Base-by-base conservation (phyloP, 2,797 vertebrate genomes). In the Spinibarbus caldwelli region DNA sequence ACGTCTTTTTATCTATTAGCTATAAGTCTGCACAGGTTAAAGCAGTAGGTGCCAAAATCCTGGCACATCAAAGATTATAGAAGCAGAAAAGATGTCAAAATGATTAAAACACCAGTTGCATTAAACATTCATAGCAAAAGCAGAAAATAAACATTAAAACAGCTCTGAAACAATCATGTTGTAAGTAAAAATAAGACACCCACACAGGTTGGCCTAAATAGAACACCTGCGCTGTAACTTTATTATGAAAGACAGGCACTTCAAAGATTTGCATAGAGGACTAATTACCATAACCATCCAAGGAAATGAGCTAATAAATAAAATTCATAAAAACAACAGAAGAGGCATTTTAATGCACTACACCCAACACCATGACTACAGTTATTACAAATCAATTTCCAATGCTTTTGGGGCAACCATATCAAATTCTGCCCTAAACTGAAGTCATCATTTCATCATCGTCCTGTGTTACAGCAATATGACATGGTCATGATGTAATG, bases 401-500 rank as follows among this genome's bases (percentile, higher is more conserved):
- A n/a, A n/a, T n/a, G 80, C 36, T 45, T 82, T 82, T 45, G 17
- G 10, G 80, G 36, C 17, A 59, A 72, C 49, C 52, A 31, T 59
- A 43, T 82, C 21, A 23, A 80, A 82, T 71, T 72, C 26, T 59
- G 12, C 5, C 49, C 36, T 31, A 59, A 45, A 72, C 31, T 41
- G 49, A 82, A 82, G 19, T 43, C 49, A 54, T 70, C 3, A 26
- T 81, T 81, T 81, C 79, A 59, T 72, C 52, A 82, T 62, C 11
- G 5, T 31, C 43, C 2, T 23, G 10, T 23, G 29, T 52, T 73
- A 73, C 26, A 49, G 71, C 36, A 82, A 43, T 45, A 82, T 31
- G 5, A 45, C 68, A 82, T 59, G 29, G 59, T 45, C 38, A 72
- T 72, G 80, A 82, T 82, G 80, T 73, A 82, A 82, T 82, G 26